Evolutionary conservation across 2,797 vertebrate species (phyloP).

Genomic region (Lacerta viridis): DNA sequence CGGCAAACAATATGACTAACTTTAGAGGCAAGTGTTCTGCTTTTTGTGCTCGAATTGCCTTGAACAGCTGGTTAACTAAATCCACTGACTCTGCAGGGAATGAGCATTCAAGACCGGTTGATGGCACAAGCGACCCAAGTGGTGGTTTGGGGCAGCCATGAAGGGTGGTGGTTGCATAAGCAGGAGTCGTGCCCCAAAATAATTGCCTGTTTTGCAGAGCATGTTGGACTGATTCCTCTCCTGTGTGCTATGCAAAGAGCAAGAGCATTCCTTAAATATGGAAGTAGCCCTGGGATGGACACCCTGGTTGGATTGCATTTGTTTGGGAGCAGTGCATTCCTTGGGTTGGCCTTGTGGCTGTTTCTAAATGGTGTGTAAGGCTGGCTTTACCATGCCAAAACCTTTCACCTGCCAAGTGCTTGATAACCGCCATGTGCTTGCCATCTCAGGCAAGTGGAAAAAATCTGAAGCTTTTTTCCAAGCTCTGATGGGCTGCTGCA

Average conservation of each 20-base stretch:
- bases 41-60: neutral
- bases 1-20: neutral
- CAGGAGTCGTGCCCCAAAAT: neutral
- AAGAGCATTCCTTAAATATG: neutral
- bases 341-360: neutral
- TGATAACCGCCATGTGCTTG: neutral
- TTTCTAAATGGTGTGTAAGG: neutral
- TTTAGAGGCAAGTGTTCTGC: neutral
- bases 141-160: neutral
- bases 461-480: neutral
- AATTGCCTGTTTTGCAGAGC: neutral
- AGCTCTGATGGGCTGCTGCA: neutral
- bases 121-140: neutral
- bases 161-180: neutral
- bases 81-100: rapidly evolving
- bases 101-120: neutral
- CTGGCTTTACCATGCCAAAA: neutral
- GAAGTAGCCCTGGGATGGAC: neutral
- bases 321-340: neutral
- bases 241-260: neutral
- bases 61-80: neutral
- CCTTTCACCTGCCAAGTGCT: too few relatives aligned
- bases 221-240: too few relatives aligned
- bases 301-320: neutral
- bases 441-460: neutral